Conservation (phyloP, 2,888 invertebrate genomes). For the Neuroscelio doddi region DNA sequence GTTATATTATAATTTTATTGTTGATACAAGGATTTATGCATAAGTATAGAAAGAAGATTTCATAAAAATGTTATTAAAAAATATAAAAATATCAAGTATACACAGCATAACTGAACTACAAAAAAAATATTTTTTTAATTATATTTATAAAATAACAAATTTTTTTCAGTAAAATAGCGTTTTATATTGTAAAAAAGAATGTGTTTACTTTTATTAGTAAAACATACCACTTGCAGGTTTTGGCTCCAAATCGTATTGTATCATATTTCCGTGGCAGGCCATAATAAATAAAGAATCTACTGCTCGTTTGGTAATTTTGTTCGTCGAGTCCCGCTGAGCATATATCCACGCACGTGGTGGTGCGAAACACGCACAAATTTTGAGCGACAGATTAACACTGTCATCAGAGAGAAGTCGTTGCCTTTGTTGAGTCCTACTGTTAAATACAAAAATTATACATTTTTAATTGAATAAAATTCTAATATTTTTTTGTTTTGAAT, state of each 20-base stretch:
- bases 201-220: too few relatives aligned
- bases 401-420: constrained; percentile 83
- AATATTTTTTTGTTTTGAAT: too few relatives aligned
- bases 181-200: neutral
- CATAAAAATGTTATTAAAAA: too few relatives aligned
- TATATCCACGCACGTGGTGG: constrained; percentile 82
- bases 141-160: too few relatives aligned
- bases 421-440: constrained; percentile 63
- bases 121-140: too few relatives aligned
- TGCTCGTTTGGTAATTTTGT: constrained; percentile 72
- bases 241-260: constrained; percentile 92
- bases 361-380: constrained; percentile 87
- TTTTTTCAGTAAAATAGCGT: too few relatives aligned
- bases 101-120: too few relatives aligned
- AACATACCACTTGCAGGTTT: constrained; percentile 75
- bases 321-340: constrained; percentile 68
- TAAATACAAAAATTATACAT: constrained; percentile 7
- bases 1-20: too few relatives aligned
- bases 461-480: neutral
- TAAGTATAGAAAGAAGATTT: too few relatives aligned
- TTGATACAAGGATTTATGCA: too few relatives aligned
- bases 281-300: constrained; percentile 92
- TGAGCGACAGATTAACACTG: constrained; percentile 79
- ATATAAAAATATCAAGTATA: too few relatives aligned
- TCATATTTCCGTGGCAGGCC: constrained; percentile 89